Evolutionary conservation across 2,113 vertebrate genomes (phyloP).

Genomic region (Pangasianodon hypophthalmus): DNA sequence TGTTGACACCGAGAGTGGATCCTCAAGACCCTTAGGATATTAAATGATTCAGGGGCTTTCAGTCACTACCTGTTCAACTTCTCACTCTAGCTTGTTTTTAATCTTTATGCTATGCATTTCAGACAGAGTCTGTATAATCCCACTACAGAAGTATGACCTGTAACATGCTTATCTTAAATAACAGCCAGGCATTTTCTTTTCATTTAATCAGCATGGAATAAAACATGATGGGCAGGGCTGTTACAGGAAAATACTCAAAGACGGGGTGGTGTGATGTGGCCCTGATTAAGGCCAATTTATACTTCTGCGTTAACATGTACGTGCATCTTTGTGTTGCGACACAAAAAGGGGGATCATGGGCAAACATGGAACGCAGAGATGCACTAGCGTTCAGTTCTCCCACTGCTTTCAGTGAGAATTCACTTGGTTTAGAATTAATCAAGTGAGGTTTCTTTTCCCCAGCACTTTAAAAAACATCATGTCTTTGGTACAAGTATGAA

Average conservation of each 20-base stretch:
- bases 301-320: neutral
- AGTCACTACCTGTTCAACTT: neutral
- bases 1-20: neutral
- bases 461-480: neutral
- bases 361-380: neutral
- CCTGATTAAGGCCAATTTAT: neutral
- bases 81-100: neutral
- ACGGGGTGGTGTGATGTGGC: neutral
- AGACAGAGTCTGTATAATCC: neutral
- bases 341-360: neutral
- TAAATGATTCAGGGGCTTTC: neutral
- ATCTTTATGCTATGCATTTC: neutral
- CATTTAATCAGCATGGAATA: neutral
- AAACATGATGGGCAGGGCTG: neutral
- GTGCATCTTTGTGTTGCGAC: neutral
- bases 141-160: neutral
- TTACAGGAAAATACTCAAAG: neutral
- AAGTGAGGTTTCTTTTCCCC: neutral
- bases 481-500: neutral
- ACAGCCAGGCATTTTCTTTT: neutral
- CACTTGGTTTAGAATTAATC: neutral
- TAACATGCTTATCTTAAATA: neutral
- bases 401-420: neutral
- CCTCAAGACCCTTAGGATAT: neutral
- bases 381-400: neutral